Base-by-base conservation (phyloP, 2,797 vertebrate species). In the Spinus pinus region DNA sequence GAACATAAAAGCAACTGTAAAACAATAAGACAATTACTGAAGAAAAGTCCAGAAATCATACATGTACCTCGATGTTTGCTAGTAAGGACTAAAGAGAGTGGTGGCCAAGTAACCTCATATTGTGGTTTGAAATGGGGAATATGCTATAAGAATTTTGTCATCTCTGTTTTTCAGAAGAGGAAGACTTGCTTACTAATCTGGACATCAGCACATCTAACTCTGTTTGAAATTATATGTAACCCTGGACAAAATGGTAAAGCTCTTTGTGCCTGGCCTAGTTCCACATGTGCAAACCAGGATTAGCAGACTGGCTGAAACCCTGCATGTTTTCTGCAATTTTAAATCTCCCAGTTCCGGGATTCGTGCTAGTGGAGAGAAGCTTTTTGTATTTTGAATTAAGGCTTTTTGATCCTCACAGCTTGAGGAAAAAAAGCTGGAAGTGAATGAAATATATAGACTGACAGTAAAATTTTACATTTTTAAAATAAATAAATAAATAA, bases 31-130 rank as follows among this genome's bases (percentile, higher is more conserved):
- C 5, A 56, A 11, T 28, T 62, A 44, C 14, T 20, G 61, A 91
- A 53, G 46, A 22, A 74, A 78, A 75, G 8, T 14, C 14, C 30
- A 58, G 56, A 86, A 81, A 50, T 51, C 16, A 28, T 5, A 65
- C 7, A 7, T 3, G 12, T 19, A 61, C 3, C 6, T 41, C 25
- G 30, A 22, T 1, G 0, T 69, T 46, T 15, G 9, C 27, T 72
- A 53, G 27, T 22, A 72, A 30, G 8, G 19, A 46, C 31, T 84
- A 78, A 58, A 74, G 49, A 37, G 16, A 50, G 7, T 69, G 10
- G n/a, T 61, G 41, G 22, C 7, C 35, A 54, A 53, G 11, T 42
- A 66, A 50, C 14, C 17, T 57, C 22, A 7, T 56, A 12, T 11
- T 31, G 5, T 6, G 1, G 6, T n/a, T 81, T 41, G 14, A 73